Evolutionary conservation across 2,888 invertebrate genomes (phyloP), one percentile per base, ranked within the genome.

Genomic region (Acrobasis repandana): DNA sequence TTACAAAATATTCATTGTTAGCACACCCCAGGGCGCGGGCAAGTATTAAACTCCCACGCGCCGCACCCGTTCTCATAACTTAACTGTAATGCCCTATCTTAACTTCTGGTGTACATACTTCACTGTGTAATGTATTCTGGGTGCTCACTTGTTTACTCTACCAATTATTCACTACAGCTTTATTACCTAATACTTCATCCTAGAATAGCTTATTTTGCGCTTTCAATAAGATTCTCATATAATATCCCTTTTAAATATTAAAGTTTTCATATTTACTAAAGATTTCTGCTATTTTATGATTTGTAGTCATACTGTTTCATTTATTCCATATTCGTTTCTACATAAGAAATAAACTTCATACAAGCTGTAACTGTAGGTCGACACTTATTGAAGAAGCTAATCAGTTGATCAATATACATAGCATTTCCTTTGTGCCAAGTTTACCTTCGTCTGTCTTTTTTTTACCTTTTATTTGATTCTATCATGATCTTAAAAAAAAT

Each of bases 1-100:
- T 73, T 77, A 76, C 72, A 73, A 77, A 74, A 75, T 74, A 77
- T 81, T 79, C 75, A 79, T 76, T 73, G 74, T 72, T 65, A 69
- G 70, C 65, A 61, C 64, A 66, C 72, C 74, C 73, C 63, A 68
- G 72, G 74, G 73, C 71, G 69, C 68, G 66, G 68, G 67, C 63
- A 66, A 71, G 74, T 74, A 74, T 75, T 68, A 72, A 70, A 70
- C 79, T 70, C 79, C 79, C 72, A 79, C 78, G 70, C 73, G 65
- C 65, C 66, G 68, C 66, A 63, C 67, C 64, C 67, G 72, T 71
- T 77, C 74, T 75, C 76, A 74, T 74, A 76, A 75, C 71, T 76
- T 71, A 57, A 67, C 68, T 73, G 72, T 73, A 73, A 74, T 68
- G 61, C 68, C 65, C 64, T 68, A 72, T 70, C 67, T 71, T 69